Conservation (phyloP, 2,888 invertebrate genomes). For the Halictus ligatus region DNA sequence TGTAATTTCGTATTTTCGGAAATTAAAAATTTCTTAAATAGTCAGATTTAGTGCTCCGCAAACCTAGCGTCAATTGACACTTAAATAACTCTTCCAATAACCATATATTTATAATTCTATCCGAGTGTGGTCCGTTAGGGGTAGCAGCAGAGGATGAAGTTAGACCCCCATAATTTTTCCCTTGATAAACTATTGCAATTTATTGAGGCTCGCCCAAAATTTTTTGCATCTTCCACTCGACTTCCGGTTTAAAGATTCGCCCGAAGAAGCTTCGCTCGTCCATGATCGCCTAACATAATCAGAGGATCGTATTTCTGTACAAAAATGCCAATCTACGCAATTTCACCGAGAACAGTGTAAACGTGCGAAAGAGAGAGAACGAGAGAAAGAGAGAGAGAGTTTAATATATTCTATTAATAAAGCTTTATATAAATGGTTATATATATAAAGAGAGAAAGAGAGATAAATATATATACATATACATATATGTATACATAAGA, state of each 20-base stretch:
- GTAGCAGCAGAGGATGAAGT: background rate
- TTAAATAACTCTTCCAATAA: too few species aligned
- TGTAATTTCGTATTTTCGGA: background rate
- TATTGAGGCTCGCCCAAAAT: too few species aligned
- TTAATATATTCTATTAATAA: conserved; percentile 73
- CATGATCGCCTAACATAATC: conserved; percentile 9
- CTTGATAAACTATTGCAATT: too few species aligned
- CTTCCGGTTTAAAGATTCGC: background rate
- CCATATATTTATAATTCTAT: too few species aligned
- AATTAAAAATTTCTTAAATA: background rate
- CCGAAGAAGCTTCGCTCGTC: conserved; percentile 17
- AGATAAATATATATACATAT: conserved; percentile 47
- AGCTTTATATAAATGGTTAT: conserved; percentile 70
- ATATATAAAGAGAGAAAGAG: conserved; percentile 59
- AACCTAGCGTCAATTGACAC: too few species aligned
- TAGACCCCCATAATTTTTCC: too few species aligned
- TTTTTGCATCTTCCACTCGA: background rate
- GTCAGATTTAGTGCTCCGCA: too few species aligned
- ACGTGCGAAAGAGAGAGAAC: background rate
- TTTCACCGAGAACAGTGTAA: conserved; percentile 52
- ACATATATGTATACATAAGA: conserved; percentile 56
- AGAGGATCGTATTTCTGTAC: conserved; percentile 51
- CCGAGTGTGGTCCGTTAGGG: too few species aligned
- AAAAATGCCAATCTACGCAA: conserved; percentile 57
- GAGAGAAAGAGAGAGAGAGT: conserved; percentile 48